A percentile compares a stretch with the other conserved stretches of the same genome.
phyloP scores from a whole-genome alignment of 2,113 vertebrate genomes.

The Gobio gobio region DNA sequence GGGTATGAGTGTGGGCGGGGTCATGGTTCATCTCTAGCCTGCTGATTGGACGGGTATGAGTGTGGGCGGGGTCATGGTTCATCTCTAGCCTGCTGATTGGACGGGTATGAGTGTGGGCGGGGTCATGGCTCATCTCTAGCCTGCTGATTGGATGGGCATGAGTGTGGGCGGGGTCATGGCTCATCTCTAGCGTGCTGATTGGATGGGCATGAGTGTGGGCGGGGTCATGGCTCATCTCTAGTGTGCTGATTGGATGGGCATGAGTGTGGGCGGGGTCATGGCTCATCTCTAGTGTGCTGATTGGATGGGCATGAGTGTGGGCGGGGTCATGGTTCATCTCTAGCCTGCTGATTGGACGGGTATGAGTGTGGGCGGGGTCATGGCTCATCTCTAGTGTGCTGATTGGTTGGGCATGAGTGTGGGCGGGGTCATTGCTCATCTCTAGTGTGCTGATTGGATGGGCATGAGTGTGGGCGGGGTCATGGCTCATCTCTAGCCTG shows the following conservation, averaged over 20 bases:
- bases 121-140: not conserved
- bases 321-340: no score
- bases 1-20: not conserved
- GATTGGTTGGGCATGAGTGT: no score
- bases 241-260: not conserved
- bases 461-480: no score
- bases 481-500: not conserved
- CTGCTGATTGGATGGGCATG: not conserved
- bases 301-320: not conserved
- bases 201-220: no score
- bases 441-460: no score
- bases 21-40: not conserved
- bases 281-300: not conserved
- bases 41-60: not conserved
- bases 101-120: not conserved
- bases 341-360: no score
- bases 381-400: accelerated
- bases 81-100: not conserved
- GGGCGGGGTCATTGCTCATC: no score
- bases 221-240: accelerated
- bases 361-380: no score
- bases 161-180: no score
- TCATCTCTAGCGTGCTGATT: no score
- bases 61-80: not conserved
- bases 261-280: not conserved